Base-by-base conservation (phyloP, 2,888 invertebrate genomes). In the Invenusta paracnida region DNA sequence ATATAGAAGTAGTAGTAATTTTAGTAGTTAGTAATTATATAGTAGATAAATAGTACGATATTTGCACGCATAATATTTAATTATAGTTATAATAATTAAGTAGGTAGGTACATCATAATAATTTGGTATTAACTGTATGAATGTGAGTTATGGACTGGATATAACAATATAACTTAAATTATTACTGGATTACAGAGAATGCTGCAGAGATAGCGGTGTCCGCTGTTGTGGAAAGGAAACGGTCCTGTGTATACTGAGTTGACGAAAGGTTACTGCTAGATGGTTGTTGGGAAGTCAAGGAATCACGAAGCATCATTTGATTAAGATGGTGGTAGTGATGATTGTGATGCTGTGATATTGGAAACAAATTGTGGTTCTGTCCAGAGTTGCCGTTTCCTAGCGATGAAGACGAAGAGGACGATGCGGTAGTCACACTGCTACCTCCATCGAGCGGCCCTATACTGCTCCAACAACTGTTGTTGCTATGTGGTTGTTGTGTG, bases 261-360 rank as follows among this genome's bases (percentile, higher is more conserved):
- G 27, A 73, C 2, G 73, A n/a, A 73, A 5, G 5, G 17, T 5
- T 23, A n/a, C n/a, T n/a, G n/a, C n/a, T n/a, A n/a, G n/a, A n/a
- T n/a, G n/a, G n/a, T n/a, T n/a, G n/a, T n/a, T n/a, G n/a, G 73
- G 73, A 73, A 73, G 73, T 73, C 73, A 73, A 73, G 73, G 73
- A 73, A 73, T 73, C 73, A 73, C 73, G 73, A 23, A 23, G 73
- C 73, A 73, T 73, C 73, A 73, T 73, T 23, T 73, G 73, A 25
- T 73, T 5, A 23, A 13, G 11, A 23, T 73, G 73, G 2, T 73
- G 73, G 2, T 13, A 23, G 5, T 23, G 17, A 23, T 73, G 17
- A n/a, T 13, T 2, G 11, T n/a, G 73, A 25, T 13, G 27, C 73
- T 2, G 73, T 5, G n/a, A n/a, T n/a, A n/a, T n/a, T n/a, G n/a